Base-by-base conservation (phyloP, 2,113 vertebrate species). In the Martes martes region DNA sequence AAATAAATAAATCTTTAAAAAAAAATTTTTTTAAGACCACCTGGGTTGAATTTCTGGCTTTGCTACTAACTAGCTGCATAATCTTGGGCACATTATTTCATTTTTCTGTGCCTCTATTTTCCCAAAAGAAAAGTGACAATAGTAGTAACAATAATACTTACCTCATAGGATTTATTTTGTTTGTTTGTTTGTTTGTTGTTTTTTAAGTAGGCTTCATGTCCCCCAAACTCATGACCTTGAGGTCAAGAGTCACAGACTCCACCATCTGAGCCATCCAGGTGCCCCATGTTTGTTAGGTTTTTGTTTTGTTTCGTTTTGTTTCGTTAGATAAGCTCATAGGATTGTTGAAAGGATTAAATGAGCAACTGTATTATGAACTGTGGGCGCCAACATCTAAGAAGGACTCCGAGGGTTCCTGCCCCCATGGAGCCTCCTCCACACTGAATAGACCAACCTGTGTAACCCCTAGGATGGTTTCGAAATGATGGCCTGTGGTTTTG, bases 101-200 rank as follows among this genome's bases (percentile, higher is more conserved):
- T 19, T 80, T 91, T 80, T 65, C 36, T 47, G 36, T 65, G 50
- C 42, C 74, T 71, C 36, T 45, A 33, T 63, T 90, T 78, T 45
- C 65, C 84, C 89, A 94, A 65, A 13, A 59, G 50, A 74, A 79
- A 93, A 86, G 33, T 42, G 15, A 89, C 26, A 61, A 80, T 18
- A 87, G 67, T 63, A 80, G 31, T 73, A 86, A 55, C 24, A 52
- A 71, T 1, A 67, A 83, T 63, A 93, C 6, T 79, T 91, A 4
- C 18, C 2, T 81, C 13, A 59, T 31, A 19, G 39, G 45, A 6
- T 52, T 79, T 50, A 18, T 47, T 47, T 18, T 33, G 31, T 39
- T 69, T 36, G 0, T 23, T 39, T 69, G 23, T 18, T 39, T 24
- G 15, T n/a, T 69, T 36, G 36, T 36, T 50, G 14, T 55, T 45